Base-by-base conservation (phyloP, 2,113 vertebrate species). In the Alethe diademata region DNA sequence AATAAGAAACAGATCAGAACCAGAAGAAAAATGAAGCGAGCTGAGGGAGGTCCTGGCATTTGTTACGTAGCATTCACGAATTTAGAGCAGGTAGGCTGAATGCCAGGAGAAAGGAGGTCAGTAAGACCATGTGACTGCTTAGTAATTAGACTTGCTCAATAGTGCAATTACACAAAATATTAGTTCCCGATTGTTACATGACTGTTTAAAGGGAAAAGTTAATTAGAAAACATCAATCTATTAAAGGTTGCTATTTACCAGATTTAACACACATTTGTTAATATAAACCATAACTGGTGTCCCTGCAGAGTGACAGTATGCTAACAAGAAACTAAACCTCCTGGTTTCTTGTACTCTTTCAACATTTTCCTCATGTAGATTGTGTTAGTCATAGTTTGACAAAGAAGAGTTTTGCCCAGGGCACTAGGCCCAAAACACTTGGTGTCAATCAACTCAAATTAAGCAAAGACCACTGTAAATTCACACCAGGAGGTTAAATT, bases 51-150 rank as follows among this genome's bases (percentile, higher is more conserved):
- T 56, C 69, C 71, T 81, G 60, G 43, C 26, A 74, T 69, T 71
- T 93, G 76, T 92, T 95, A 88, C 9, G 4, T 57, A 88, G 83
- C 73, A 20, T 48, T 88, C 58, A 17, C 25, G 48, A 82, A 79
- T 92, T 88, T 69, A 91, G 74, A 89, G 84, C 85, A 94, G 84
- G 83, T 89, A 70, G 92, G 95, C 95, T 90, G 90, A 87, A 73
- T 91, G 95, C 92, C 96, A 97, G 67, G 33, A 96, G 79, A 97
- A 97, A 97, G 86, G 94, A 97, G 94, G 92, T 97, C 96, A 97
- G 94, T 96, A 90, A 94, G 79, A 81, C 90, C 92, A 97, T 28
- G 71, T 92, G 91, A 96, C 92, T 89, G 85, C 79, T 94, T 72
- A 92, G 87, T 86, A 96, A 96, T 93, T 96, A 92, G 65, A 61